These are phyloP conservation scores for Mesitornis unicolor DNA, from an alignment of 2,113 vertebrate genomes.

Conservation along the genomic window DNA sequence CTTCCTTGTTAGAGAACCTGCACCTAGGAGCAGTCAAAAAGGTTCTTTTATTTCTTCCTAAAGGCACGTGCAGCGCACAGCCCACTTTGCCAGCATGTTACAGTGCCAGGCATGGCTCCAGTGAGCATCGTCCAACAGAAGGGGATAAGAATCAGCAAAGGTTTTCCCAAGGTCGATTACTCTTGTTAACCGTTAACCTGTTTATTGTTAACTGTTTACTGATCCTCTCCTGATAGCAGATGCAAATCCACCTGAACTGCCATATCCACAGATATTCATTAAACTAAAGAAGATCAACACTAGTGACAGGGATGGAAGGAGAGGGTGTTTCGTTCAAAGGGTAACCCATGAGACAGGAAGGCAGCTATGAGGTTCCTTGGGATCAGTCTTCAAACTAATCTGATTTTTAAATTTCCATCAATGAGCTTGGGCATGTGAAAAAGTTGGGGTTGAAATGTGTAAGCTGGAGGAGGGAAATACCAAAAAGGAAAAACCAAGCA, in stretches of 20 bases:
- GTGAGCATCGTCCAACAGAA: neutral
- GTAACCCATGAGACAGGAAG: neutral
- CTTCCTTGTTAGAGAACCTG: neutral
- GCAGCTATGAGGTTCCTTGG: neutral
- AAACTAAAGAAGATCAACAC: neutral
- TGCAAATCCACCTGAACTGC: neutral
- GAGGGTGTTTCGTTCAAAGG: neutral
- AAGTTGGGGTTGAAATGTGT: neutral
- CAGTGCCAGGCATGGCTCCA: neutral
- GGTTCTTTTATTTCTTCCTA: neutral
- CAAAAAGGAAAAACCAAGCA: neutral
- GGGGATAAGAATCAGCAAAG: neutral
- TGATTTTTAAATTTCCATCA: neutral
- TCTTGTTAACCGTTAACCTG: neutral
- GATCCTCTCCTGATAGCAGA: neutral
- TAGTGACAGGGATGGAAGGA: rapidly evolving
- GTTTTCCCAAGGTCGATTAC: neutral
- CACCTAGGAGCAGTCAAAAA: neutral
- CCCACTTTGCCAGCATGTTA: neutral
- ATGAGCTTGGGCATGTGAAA: neutral
- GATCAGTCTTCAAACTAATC: neutral
- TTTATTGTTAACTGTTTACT: neutral
- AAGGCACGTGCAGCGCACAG: rapidly evolving
- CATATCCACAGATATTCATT: neutral
- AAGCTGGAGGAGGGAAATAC: neutral